Base-by-base conservation (phyloP, 1,140 invertebrate species). In the Parapsyche elsis region DNA sequence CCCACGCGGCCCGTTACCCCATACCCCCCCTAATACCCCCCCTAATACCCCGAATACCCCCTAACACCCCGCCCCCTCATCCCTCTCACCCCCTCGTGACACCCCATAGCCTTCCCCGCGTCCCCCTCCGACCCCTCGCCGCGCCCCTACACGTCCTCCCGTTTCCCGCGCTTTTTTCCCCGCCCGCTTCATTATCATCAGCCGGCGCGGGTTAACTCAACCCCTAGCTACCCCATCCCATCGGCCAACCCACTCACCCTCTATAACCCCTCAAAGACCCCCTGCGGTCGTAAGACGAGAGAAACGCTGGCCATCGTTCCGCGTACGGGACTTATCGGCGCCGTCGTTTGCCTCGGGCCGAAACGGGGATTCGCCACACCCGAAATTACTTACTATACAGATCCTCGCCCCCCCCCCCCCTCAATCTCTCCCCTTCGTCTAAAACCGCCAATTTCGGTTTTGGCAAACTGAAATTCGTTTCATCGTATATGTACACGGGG, bases 101-200 rank as follows among this genome's bases (percentile, higher is more conserved):
- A 12, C 24, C 12, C 30, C 12, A 21, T 1, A 49, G 1, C 49
- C 49, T 46, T 46, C 16, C 16, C 10, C 49, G 49, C 4, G 2
- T 16, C 49, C 16, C 49, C 12, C 16, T 10, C 12, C 4, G 49
- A 53, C 16, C 49, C 49, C 16, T 5, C 2, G 49, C 49, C 49
- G 49, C 49, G 16, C 57, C 57, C 57, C 57, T 19, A 19, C 21
- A 19, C 12, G 49, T 16, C 49, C 49, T 1, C 49, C 7, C 30
- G 7, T 1, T 14, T 53, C 49, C 49, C 49, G 49, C 49, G 49
- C 49, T 53, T 53, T n/a, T 53, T 53, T 16, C 49, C 14, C 49
- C 49, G 12, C 57, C 57, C 57, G n/a, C 57, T 61, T 61, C 57
- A 61, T 61, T 61, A 61, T 61, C 57, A 61, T 61, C 57, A 21